Conservation (phyloP, 2,113 vertebrate species). For the Chiloscyllium plagiosum region DNA sequence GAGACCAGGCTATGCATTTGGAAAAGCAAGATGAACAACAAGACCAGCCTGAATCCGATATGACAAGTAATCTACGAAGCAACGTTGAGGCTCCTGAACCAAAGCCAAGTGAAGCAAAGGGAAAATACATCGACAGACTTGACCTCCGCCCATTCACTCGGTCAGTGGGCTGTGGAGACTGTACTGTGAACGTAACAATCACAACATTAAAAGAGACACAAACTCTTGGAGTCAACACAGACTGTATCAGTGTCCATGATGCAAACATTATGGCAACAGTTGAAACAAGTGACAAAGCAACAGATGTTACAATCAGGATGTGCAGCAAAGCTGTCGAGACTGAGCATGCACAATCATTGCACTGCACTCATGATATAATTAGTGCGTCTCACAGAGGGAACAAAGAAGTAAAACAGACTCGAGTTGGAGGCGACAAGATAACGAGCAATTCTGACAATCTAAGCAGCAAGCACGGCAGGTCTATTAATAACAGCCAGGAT, state of each 20-base stretch:
- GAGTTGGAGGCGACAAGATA: neutral
- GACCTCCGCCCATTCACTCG: slow-evolving; percentile 44
- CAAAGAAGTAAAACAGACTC: slow-evolving; percentile 50
- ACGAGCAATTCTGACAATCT: neutral
- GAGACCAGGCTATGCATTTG: slow-evolving; percentile 50
- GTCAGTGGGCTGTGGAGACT: slow-evolving; percentile 40
- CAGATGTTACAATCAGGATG: slow-evolving; percentile 39
- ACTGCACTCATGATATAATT: slow-evolving; percentile 37
- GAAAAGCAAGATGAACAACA: slow-evolving; percentile 41
- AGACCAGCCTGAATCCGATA: neutral
- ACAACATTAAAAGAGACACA: slow-evolving; percentile 39
- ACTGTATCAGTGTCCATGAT: slow-evolving; percentile 35
- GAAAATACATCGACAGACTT: slow-evolving; percentile 37
- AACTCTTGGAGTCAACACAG: slow-evolving; percentile 46
- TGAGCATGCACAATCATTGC: neutral
- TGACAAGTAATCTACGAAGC: neutral
- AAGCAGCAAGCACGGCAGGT: neutral
- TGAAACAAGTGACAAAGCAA: slow-evolving; percentile 38
- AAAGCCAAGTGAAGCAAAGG: slow-evolving; percentile 37
- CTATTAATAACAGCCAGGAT: slow-evolving; percentile 34
- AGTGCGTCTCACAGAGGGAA: slow-evolving; percentile 37
- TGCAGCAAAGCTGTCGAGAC: slow-evolving; percentile 46
- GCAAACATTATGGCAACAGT: slow-evolving; percentile 36
- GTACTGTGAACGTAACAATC: neutral
- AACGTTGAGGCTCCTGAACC: neutral